Base-by-base conservation (phyloP, 2,797 vertebrate species). In the Myripristis jacobus region DNA sequence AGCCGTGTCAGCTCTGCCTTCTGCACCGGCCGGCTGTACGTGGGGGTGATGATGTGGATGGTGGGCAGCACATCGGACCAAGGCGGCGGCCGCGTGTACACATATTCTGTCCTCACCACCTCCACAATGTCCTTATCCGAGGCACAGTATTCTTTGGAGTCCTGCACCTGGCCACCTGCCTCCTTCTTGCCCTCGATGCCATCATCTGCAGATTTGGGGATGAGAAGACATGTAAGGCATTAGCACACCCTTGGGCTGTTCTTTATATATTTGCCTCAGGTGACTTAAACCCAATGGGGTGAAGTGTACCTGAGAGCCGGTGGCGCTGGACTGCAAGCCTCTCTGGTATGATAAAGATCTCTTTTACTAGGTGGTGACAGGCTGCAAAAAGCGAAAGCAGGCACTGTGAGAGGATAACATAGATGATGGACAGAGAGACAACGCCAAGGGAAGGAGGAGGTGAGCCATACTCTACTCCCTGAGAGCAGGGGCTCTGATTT, bases 41-140 rank as follows among this genome's bases (percentile, higher is more conserved):
- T 98, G 38, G 97, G 97, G 0, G 97, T 98, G 88, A 99, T 94
- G 84, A 98, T 93, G 46, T 98, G 97, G 91, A 99, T 98, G 82
- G 97, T 98, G 66, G 97, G 96, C 75, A 99, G 94, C 47, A 96
- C 96, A 46, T 98, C 97, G 0, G 97, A 98, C 97, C 97, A 98
- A 0, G 97, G 97, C 0, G 97, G 97, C 0, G 97, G 97, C 77
- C 97, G 93, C 0, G 97, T 98, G 80, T 98, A 98, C 78, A 98
- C 97, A 0, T 99, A 99, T 83, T 99, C 97, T 29, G 97, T 99
- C 92, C 97, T 96, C 89, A 99, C 96, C 92, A 99, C 97, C 92
- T 99, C 97, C 91, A 98, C 97, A 51, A 98, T 99, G 93, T 98
- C 97, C 75, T 96, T 96, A 86, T 98, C 97, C 0, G 96, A 97